phyloP scores from a whole-genome alignment of 2,888 invertebrate species.

The Thymelicus sylvestris region DNA sequence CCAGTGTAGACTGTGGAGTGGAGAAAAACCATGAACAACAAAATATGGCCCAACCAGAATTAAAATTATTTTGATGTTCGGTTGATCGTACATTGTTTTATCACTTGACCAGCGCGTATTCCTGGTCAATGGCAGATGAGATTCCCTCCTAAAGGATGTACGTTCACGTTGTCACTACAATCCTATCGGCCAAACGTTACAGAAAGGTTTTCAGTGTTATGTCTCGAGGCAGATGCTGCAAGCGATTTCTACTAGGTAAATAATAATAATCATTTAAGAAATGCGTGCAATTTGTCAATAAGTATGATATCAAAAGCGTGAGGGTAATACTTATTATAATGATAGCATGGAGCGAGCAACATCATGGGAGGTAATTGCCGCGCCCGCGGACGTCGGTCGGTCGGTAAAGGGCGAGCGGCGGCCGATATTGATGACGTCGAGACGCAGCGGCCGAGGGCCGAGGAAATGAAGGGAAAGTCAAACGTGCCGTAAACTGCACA shows the following conservation, averaged over 20 bases:
- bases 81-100: too few species aligned
- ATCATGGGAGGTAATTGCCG: slow-evolving; percentile 13
- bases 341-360: slow-evolving; percentile 9
- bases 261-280: slow-evolving; percentile 5
- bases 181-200: too few species aligned
- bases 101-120: too few species aligned
- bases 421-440: background rate
- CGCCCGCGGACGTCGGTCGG: too few species aligned
- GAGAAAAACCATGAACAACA: too few species aligned
- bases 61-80: too few species aligned
- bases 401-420: slow-evolving; percentile 1
- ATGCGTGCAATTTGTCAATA: slow-evolving; percentile 12
- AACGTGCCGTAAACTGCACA: slow-evolving; percentile 10
- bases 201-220: too few species aligned
- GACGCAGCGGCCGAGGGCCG: background rate
- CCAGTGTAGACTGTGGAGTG: too few species aligned
- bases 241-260: slow-evolving; percentile 5
- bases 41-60: too few species aligned
- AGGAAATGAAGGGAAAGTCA: slow-evolving; percentile 12
- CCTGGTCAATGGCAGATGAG: too few species aligned
- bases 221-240: background rate
- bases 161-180: too few species aligned
- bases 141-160: too few species aligned
- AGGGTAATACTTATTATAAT: slow-evolving; percentile 12
- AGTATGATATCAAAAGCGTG: slow-evolving; percentile 6